These are phyloP conservation scores for Mormyrus hasselquistii DNA, from an alignment of 2,797 vertebrate genomes.

Conservation along the genomic window DNA sequence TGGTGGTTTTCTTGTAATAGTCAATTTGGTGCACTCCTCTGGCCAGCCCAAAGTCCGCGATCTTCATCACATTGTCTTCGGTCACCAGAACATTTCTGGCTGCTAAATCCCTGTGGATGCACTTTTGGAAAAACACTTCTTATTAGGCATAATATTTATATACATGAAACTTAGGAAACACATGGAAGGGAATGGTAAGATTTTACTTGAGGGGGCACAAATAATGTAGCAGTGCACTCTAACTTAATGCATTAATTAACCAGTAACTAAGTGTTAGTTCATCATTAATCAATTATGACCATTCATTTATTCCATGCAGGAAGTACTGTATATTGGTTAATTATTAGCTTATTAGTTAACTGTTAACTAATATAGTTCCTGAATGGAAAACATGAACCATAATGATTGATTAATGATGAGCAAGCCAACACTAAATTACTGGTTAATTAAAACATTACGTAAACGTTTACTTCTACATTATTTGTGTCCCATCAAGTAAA, in stretches of 20 bases:
- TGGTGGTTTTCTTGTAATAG: constrained; percentile 99
- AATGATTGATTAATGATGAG: neutral
- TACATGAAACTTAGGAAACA: neutral
- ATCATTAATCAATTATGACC: neutral
- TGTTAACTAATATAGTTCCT: neutral
- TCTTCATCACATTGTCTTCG: constrained; percentile 96
- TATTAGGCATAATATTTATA: neutral
- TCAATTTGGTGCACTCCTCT: constrained; percentile 92
- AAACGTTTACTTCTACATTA: neutral
- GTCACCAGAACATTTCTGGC: constrained; percentile 95
- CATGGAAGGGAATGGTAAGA: neutral
- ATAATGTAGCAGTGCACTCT: neutral
- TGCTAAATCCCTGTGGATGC: constrained; percentile 93
- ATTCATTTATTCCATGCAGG: neutral
- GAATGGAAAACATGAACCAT: neutral
- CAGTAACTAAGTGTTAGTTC: neutral
- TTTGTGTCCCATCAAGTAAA: neutral
- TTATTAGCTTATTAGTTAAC: neutral
- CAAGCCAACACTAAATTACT: neutral
- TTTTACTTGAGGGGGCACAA: neutral
- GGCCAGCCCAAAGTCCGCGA: constrained; percentile 92
- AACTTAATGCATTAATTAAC: neutral
- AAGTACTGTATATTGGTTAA: neutral
- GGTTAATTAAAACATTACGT: neutral
- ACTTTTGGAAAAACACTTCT: constrained; percentile 58